Conservation (phyloP, 2,113 vertebrate genomes). For the Peucedramus taeniatus region DNA sequence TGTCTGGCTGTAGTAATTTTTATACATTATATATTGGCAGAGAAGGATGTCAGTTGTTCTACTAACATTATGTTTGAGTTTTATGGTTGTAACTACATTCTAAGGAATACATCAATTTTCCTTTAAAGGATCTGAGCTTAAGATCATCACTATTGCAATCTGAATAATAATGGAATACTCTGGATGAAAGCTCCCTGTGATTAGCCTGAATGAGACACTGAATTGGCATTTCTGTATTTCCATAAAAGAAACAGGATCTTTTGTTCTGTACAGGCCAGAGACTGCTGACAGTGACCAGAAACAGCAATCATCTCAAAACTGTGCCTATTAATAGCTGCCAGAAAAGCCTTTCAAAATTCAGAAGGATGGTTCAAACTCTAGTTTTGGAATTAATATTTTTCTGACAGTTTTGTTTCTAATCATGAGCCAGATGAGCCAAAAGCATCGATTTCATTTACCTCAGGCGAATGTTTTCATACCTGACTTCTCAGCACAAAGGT, state of each 20-base stretch:
- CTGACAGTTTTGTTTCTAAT: neutral
- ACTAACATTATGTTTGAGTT: neutral
- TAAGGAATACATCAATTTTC: neutral
- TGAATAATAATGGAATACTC: neutral
- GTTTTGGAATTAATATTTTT: neutral
- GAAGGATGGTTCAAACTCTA: neutral
- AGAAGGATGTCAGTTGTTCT: neutral
- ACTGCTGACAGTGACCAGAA: neutral
- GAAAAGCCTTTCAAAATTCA: neutral
- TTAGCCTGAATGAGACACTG: neutral
- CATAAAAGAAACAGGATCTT: neutral
- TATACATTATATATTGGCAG: neutral
- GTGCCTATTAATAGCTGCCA: neutral
- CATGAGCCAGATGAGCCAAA: neutral
- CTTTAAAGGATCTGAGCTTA: neutral
- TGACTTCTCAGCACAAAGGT: neutral
- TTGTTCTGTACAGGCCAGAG: neutral
- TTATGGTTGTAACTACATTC: neutral
- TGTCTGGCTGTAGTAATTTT: neutral
- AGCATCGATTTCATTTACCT: neutral
- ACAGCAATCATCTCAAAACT: neutral
- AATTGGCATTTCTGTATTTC: neutral
- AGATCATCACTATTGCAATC: neutral
- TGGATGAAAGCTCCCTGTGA: neutral
- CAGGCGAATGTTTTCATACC: accelerated